Evolutionary conservation across 2,888 invertebrate genomes (phyloP), one percentile per base, ranked within the genome.

Genomic region (Hirtodrosophila histrioides): DNA sequence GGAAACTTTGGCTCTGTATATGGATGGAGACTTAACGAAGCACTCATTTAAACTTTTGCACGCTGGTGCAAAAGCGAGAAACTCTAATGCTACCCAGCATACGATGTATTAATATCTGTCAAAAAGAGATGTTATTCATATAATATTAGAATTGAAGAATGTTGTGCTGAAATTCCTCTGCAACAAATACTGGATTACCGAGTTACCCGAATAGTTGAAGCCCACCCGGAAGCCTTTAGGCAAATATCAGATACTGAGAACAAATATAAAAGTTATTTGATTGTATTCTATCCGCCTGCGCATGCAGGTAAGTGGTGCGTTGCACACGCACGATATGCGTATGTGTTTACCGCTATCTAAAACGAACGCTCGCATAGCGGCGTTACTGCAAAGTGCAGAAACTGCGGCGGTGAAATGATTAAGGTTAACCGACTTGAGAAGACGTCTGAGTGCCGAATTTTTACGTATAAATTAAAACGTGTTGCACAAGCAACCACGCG

Each of bases 81-180:
- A 35, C 10, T 35, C 4, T 8, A 10, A 35, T 35, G 7, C 27
- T 27, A 27, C 27, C 27, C 27, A 27, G 27, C 27, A 27, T 27
- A 27, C 27, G 27, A 27, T 27, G 27, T 27, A 4, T 27, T 10
- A 35, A 3, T 8, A 35, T 27, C 27, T 27, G 27, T 5, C 5
- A n/a, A n/a, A n/a, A n/a, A n/a, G n/a, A n/a, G 35, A n/a, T n/a
- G 35, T 35, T 35, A 8, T 35, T 8, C n/a, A 35, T 10, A 35
- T 35, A 8, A 8, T 3, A 35, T 35, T 8, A 35, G 35, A 8
- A 35, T 35, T 8, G 8, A 35, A 35, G 35, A 35, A 35, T 35
- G n/a, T 35, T 35, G 35, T 35, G 35, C 35, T 35, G 35, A 35
- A 35, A 8, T 35, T 35, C 35, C 35, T 35, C 35, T 35, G 35